Evolutionary conservation across 2,888 invertebrate genomes (phyloP).

Genomic region (Eudemis profundana): DNA sequence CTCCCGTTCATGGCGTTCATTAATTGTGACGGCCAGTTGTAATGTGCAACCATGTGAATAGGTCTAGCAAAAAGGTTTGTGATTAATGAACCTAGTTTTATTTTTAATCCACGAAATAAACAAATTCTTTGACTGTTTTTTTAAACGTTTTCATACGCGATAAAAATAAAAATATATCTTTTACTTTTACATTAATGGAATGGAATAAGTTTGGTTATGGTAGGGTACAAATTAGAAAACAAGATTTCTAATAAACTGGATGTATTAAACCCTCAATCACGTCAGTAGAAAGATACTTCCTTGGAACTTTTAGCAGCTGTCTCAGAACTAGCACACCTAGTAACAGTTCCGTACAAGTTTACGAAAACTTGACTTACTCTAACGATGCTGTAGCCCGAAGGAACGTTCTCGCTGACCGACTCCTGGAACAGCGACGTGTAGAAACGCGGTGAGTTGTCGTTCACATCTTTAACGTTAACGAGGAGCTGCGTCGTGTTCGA

Average conservation of each 20-base stretch:
- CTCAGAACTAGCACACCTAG: no score
- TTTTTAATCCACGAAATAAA: not conserved
- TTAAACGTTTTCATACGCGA: no score
- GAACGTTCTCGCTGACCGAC: slow-evolving; percentile 96
- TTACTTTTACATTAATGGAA: no score
- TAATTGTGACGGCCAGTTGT: slow-evolving; percentile 22
- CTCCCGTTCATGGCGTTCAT: slow-evolving; percentile 10
- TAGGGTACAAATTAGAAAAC: no score
- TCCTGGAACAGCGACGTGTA: slow-evolving; percentile 97
- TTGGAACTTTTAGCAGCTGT: no score
- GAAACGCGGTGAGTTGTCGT: slow-evolving; percentile 97
- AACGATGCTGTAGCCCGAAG: slow-evolving; percentile 94
- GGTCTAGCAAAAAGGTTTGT: slow-evolving; percentile 11
- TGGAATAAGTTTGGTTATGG: no score
- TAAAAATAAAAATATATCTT: no score
- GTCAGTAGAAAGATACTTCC: no score
- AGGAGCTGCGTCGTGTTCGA: slow-evolving; percentile 98
- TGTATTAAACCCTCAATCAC: no score
- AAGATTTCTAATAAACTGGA: no score
- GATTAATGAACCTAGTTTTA: slow-evolving; percentile 6
- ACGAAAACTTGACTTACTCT: slow-evolving; percentile 78
- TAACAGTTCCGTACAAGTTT: no score
- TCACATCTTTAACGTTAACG: slow-evolving; percentile 96
- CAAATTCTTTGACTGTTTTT: not conserved
- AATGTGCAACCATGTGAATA: not conserved